A percentile compares a stretch with the other conserved stretches of the same genome.
phyloP scores from a whole-genome alignment of 2,113 vertebrate species.

The Amphiprion ocellaris region DNA sequence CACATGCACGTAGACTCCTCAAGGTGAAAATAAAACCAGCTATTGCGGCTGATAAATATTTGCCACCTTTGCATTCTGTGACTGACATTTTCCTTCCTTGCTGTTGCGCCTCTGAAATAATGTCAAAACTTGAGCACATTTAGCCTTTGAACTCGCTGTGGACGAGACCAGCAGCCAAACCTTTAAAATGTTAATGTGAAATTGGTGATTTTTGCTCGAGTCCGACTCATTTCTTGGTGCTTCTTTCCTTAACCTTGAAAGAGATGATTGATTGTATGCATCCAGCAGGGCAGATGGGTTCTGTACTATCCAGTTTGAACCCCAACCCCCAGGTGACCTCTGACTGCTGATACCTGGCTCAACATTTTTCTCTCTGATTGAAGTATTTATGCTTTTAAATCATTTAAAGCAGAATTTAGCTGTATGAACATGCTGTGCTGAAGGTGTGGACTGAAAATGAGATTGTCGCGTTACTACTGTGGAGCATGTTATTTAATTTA shows the following conservation, averaged over 20 bases:
- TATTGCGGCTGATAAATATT: not conserved
- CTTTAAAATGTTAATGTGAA: slow-evolving; percentile 44
- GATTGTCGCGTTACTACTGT: slow-evolving; percentile 13
- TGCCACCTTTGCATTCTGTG: not conserved
- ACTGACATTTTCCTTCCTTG: not conserved
- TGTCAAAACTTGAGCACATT: not conserved
- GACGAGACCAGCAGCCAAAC: not conserved
- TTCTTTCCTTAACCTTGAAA: slow-evolving; percentile 17
- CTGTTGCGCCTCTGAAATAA: not conserved
- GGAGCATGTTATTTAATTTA: slow-evolving; percentile 15
- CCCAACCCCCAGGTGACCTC: slow-evolving; percentile 46
- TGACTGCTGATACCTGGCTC: slow-evolving; percentile 29
- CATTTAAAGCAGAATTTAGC: not conserved
- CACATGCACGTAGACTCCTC: too few relatives aligned
- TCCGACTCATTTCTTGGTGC: not conserved
- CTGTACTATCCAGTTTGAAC: slow-evolving; percentile 41
- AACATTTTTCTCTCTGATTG: not conserved
- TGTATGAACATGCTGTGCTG: not conserved
- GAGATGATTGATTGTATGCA: slow-evolving; percentile 22
- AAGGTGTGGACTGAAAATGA: slow-evolving; percentile 8
- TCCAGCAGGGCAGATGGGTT: slow-evolving; percentile 61
- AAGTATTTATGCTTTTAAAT: slow-evolving; percentile 9
- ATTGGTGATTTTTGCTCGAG: not conserved
- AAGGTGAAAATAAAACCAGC: too few relatives aligned
- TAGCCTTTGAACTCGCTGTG: slow-evolving; percentile 9